A percentile compares a stretch with the other conserved stretches of the same genome.
Conservation (phyloP, 2,113 vertebrate genomes). For the Silurus asotus region DNA sequence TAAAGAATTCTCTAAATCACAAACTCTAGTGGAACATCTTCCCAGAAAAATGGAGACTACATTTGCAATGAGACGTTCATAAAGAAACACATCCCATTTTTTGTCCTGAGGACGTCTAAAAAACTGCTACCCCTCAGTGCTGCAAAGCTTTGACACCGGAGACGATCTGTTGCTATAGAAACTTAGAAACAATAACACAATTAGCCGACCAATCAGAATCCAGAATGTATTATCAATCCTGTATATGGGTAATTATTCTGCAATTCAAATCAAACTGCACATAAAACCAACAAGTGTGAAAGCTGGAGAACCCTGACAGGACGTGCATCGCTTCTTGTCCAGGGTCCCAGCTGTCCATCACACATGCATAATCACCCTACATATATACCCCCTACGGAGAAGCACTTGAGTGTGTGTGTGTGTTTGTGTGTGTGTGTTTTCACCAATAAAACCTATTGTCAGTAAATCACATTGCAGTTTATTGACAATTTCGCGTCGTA, state of each 20-base stretch:
- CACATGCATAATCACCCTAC: conserved; percentile 81
- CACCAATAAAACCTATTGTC: conserved; percentile 68
- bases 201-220: background rate
- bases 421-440: conserved; percentile 40
- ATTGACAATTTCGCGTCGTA: conserved; percentile 56
- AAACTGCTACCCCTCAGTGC: too few species aligned
- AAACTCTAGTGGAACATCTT: too few species aligned
- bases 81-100: background rate
- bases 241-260: background rate
- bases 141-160: background rate
- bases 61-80: too few species aligned
- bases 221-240: background rate
- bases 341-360: conserved; percentile 81
- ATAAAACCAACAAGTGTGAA: conserved; percentile 1
- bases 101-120: background rate
- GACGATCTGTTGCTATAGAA: background rate
- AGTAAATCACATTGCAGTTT: conserved; percentile 60
- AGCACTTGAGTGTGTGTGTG: conserved; percentile 50
- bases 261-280: background rate
- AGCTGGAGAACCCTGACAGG: background rate
- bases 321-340: conserved; percentile 49
- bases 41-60: too few species aligned
- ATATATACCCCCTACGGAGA: conserved; percentile 72
- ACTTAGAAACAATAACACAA: background rate
- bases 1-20: too few species aligned